Conservation (phyloP, 30 jellyfish, hydroid and myxozoan species). For the Chrysaora quinquecirrha region DNA sequence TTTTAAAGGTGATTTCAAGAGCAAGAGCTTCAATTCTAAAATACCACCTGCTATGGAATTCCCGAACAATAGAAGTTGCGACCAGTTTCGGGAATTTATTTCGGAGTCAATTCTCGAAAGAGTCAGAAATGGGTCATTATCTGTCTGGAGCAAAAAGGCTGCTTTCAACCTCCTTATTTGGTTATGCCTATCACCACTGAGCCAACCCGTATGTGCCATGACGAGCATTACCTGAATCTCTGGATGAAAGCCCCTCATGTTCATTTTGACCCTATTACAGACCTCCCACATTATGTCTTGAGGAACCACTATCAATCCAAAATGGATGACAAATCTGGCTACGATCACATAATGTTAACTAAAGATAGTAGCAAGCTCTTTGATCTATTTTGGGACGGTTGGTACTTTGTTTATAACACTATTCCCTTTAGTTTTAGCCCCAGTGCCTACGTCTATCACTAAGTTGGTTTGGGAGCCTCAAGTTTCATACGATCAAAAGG, state of each 20-base stretch:
- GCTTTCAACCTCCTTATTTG: slow-evolving; percentile 12
- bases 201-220: slow-evolving; percentile 30
- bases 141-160: slow-evolving; percentile 18
- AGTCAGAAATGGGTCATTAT: slow-evolving; percentile 4
- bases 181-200: slow-evolving; percentile 8
- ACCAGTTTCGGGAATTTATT: no score
- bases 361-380: slow-evolving; percentile 10
- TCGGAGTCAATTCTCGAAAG: no score
- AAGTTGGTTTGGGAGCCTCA: slow-evolving; percentile 9
- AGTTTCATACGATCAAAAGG: slow-evolving; percentile 14
- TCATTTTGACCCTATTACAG: slow-evolving; percentile 8
- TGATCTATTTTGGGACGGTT: slow-evolving; percentile 9
- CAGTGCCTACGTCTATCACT: slow-evolving; percentile 2
- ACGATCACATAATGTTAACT: slow-evolving; percentile 1
- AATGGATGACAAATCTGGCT: no score
- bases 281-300: slow-evolving; percentile 9
- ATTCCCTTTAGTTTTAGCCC: not conserved
- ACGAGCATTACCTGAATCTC: no score
- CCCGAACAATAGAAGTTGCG: no score
- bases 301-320: no score
- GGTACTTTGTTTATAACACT: slow-evolving; percentile 3
- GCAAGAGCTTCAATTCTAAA: no score
- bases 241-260: no score
- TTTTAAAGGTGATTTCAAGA: no score
- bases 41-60: no score